Conservation (phyloP, 2,888 invertebrate species). For the Kuschelorhynchus macadamiae region DNA sequence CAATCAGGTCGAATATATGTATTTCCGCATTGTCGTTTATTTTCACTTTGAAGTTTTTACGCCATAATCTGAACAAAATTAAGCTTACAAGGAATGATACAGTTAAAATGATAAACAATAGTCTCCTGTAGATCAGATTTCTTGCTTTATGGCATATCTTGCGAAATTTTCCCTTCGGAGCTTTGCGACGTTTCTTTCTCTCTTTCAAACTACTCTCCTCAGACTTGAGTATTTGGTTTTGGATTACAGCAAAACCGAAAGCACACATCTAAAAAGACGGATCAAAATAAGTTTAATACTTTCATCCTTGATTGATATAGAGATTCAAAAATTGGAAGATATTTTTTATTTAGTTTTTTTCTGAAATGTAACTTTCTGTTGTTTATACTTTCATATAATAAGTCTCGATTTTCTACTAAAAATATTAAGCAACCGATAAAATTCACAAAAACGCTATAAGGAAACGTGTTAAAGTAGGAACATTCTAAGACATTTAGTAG, state of each 20-base stretch:
- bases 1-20: neutral
- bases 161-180: slow-evolving; percentile 20
- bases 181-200: neutral
- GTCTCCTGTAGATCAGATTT: neutral
- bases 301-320: neutral
- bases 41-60: slow-evolving; percentile 1
- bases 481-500: too few relatives aligned
- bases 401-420: too few relatives aligned
- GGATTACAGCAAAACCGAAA: slow-evolving; percentile 6
- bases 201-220: neutral
- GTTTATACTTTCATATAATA: too few relatives aligned
- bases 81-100: slow-evolving; percentile 3
- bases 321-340: too few relatives aligned
- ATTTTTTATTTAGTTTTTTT: too few relatives aligned
- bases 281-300: neutral
- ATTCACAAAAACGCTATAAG: too few relatives aligned
- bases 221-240: neutral
- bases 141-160: neutral
- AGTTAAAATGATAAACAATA: neutral
- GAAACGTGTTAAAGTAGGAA: too few relatives aligned
- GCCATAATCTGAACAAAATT: slow-evolving; percentile 4
- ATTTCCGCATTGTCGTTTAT: neutral
- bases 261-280: slow-evolving; percentile 20
- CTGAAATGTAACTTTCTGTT: too few relatives aligned
- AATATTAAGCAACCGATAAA: too few relatives aligned